Percentiles rank a stretch among this genome's conserved stretches.
Evolutionary conservation across 2,113 vertebrate genomes (phyloP).

Genomic region (Chloropsis hardwickii): DNA sequence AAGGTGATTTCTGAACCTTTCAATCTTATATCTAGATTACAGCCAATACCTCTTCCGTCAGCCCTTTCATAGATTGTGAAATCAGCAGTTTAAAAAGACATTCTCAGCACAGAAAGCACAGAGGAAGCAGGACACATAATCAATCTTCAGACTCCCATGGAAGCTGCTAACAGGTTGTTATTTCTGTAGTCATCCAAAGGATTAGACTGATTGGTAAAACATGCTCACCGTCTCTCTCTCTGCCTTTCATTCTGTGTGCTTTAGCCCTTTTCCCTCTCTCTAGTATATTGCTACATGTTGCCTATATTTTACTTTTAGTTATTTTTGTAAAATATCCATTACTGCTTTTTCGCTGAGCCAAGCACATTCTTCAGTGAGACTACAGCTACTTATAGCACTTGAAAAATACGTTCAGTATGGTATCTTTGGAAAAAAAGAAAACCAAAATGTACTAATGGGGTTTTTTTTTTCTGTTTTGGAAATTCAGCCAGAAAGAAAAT

Average conservation of each 20-base stretch:
- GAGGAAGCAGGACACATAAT: slow-evolving; percentile 23
- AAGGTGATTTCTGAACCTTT: slow-evolving; percentile 40
- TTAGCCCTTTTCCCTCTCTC: neutral
- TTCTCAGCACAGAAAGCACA: neutral
- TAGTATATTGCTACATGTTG: neutral
- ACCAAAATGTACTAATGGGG: neutral
- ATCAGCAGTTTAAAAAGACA: slow-evolving; percentile 52
- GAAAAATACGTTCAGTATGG: neutral
- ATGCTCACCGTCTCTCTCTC: neutral
- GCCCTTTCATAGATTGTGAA: neutral
- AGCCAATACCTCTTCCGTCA: neutral
- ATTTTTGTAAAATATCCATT: neutral
- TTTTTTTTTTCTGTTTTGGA: neutral
- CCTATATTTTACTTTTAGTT: neutral
- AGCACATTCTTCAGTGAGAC: neutral
- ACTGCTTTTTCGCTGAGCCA: neutral
- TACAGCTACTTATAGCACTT: neutral
- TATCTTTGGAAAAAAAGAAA: neutral
- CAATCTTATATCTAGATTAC: slow-evolving; percentile 3
- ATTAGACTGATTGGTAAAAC: neutral
- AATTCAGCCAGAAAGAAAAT: neutral
- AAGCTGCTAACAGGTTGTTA: slow-evolving; percentile 16
- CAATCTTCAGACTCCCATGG: slow-evolving; percentile 6
- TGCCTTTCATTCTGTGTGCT: neutral
- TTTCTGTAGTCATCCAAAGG: neutral